Base-by-base conservation (phyloP, 2,113 vertebrate genomes). In the Syrrhaptes paradoxus region DNA sequence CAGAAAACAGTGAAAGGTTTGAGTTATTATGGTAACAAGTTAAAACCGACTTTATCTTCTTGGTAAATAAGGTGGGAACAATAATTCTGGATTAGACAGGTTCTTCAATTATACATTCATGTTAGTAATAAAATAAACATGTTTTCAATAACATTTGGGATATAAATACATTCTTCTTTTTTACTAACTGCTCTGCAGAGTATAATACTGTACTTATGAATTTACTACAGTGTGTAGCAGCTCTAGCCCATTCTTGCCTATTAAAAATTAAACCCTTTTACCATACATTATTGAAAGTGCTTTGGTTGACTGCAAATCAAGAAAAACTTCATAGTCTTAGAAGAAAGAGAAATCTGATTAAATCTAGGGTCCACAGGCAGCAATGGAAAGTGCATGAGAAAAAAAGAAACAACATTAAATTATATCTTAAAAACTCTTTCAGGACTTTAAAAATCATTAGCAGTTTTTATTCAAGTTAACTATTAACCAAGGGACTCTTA, bases 241-340 rank as follows among this genome's bases (percentile, higher is more conserved):
- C 83, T 96, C 92, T 85, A 97, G 85, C 91, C 93, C 36, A 83
- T 97, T 97, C 95, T 88, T 96, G 93, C 97, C 94, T 97, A 98
- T 98, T 98, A 98, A 98, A 98, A 98, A 98, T 98, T 98, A 97
- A 98, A 97, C 89, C 72, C 80, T 96, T 97, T 98, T 97, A 92
- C 92, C 95, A 97, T 98, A 96, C 97, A 98, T 98, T 98, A 98
- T 98, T 98, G 97, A 98, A 97, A 97, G 89, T 94, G 95, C 93
- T 97, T 95, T 94, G 77, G 83, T 96, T 98, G 96, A 95, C 95
- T 97, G 93, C 97, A 98, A 97, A 98, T 98, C 97, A 98, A 97
- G 95, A 96, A 94, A 96, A 92, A 85, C 94, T 96, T 97, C 96
- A 97, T 98, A 97, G 92, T 92, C 95, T 97, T 95, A 90, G 76